Evolutionary conservation across 2,797 vertebrate genomes (phyloP), one percentile per base, ranked within the genome.

Genomic region (Pseudopleuronectes americanus): DNA sequence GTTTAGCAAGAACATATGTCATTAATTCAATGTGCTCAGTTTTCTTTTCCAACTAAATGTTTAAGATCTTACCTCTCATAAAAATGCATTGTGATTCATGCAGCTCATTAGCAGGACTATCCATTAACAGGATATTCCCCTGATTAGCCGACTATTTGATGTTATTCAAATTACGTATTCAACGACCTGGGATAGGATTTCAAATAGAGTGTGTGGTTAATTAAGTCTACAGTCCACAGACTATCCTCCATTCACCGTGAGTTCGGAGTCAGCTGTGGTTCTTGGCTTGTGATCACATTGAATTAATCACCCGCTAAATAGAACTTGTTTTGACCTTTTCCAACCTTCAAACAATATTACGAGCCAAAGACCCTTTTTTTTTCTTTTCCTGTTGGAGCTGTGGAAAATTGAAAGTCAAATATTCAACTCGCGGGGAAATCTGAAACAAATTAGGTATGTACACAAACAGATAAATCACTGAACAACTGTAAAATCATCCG

Each of bases 281-380:
- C 48, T 79, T 78, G 81, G 84, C 82, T 66, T 74, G 14, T 48
- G 64, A 68, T 74, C 52, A 41, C 24, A 4, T 49, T 45, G 36
- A 65, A 78, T 79, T 73, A 82, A 83, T 81, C 68, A 83, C 43
- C 65, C 76, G 64, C 64, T 80, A 26, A 54, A 64, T 33, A 64
- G 47, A 82, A 62, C 71, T 28, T 41, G 43, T 48, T 68, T 31
- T 63, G 57, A 84, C 70, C 74, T 61, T 75, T 67, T 63, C 41
- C 58, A 75, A 55, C 53, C 48, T 53, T 57, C 5, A 36, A 59
- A 49, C 68, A 31, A 65, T 22, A 57, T 22, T 38, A 12, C 0
- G 3, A 60, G 57, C 61, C 64, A 71, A 61, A 60, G 21, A 19
- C 16, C 8, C 19, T 8, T 19, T 14, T 41, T 14, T 41, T 41